These are phyloP conservation scores for Synanthedon tipuliformis DNA, from an alignment of 2,888 invertebrate genomes.

Conservation along the genomic window DNA sequence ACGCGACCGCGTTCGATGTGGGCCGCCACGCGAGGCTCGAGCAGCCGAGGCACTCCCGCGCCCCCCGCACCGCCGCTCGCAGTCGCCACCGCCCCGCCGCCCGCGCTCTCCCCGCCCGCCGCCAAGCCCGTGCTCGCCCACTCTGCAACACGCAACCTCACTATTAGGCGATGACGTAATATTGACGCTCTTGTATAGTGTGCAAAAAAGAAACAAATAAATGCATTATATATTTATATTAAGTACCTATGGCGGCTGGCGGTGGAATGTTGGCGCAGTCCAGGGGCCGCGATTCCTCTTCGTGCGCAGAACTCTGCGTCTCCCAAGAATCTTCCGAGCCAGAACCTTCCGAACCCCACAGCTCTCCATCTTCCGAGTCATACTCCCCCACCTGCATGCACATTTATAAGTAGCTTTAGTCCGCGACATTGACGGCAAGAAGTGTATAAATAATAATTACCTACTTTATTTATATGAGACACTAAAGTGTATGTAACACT, in stretches of 20 bases:
- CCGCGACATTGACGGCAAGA: no score
- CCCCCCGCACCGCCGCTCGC: constrained; percentile 7
- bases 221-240: no score
- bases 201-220: not conserved
- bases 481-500: no score
- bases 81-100: constrained; percentile 4
- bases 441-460: no score
- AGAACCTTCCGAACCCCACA: constrained; percentile 77
- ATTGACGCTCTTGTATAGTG: no score
- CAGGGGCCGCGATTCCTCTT: constrained; percentile 28
- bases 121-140: no score
- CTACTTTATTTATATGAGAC: no score
- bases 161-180: no score
- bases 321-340: constrained; percentile 85
- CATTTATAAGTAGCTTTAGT: no score
- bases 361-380: constrained; percentile 80
- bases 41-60: constrained; percentile 40
- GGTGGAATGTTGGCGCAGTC: constrained; percentile 15
- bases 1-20: constrained; percentile 82
- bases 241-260: constrained; percentile 3
- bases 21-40: constrained; percentile 76
- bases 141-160: no score
- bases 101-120: no score
- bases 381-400: constrained; percentile 73
- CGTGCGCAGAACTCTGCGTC: constrained; percentile 76